Evolutionary conservation across 2,888 invertebrate species (phyloP).

Genomic region (Diachrysia chrysitis): DNA sequence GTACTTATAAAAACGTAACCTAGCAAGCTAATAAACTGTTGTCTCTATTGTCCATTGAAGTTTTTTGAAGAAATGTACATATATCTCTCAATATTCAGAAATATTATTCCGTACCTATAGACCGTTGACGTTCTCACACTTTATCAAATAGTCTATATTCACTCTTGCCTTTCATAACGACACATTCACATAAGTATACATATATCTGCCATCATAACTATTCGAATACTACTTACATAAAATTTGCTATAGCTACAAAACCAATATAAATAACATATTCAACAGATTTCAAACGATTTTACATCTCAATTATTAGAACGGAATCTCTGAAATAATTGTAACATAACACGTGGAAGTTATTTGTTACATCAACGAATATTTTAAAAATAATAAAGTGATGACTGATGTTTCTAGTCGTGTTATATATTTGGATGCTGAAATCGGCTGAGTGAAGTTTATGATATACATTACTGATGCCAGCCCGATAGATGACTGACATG

Average conservation of each 20-base stretch:
- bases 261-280: conserved; percentile 6
- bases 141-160: background rate
- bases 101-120: background rate
- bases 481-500: conserved; percentile 43
- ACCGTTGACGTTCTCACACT: background rate
- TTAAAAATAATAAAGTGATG: conserved; percentile 43
- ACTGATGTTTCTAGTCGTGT: conserved; percentile 44
- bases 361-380: conserved; percentile 33
- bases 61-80: background rate
- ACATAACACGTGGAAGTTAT: conserved; percentile 22
- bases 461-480: conserved; percentile 24
- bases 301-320: conserved; percentile 25
- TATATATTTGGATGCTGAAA: conserved; percentile 45
- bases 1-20: too few relatives aligned
- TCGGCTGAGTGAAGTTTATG: conserved; percentile 29
- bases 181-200: conserved; percentile 5
- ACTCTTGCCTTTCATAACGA: background rate
- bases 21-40: too few relatives aligned
- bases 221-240: conserved; percentile 3
- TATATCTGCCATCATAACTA: conserved; percentile 18
- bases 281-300: conserved; percentile 7
- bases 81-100: background rate
- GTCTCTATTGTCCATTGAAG: background rate
- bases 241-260: conserved; percentile 6
- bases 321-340: conserved; percentile 14